Evolutionary conservation across 2,888 invertebrate genomes (phyloP).

Genomic region (Ptychoptera albimana): DNA sequence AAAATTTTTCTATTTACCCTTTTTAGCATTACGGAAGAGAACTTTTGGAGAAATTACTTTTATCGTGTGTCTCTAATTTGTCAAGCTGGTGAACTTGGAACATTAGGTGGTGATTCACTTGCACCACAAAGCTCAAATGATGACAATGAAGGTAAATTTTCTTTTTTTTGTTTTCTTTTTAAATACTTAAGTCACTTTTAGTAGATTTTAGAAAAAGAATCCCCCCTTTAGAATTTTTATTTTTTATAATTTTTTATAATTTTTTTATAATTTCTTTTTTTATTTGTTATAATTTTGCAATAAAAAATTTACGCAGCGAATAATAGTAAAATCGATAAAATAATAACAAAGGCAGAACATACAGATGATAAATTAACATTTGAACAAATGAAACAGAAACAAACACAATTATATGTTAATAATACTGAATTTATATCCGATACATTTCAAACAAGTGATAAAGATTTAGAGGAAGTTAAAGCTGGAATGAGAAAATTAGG

Average conservation of each 20-base stretch:
- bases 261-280: constrained; percentile 1
- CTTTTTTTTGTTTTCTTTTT: neutral
- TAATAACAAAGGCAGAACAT: constrained; percentile 3
- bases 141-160: constrained; percentile 21
- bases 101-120: constrained; percentile 28
- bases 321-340: constrained; percentile 1
- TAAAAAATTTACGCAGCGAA: neutral
- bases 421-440: constrained; percentile 65
- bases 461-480: constrained; percentile 54
- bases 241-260: neutral
- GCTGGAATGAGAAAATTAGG: constrained; percentile 61
- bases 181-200: neutral
- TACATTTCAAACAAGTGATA: constrained; percentile 46
- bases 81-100: constrained; percentile 70
- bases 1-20: neutral
- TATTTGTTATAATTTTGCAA: neutral
- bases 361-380: neutral
- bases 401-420: constrained; percentile 12
- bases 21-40: constrained; percentile 83
- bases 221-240: neutral
- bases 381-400: constrained; percentile 10
- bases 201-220: neutral
- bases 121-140: constrained; percentile 29
- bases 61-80: constrained; percentile 97
- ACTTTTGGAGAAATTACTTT: constrained; percentile 99